Conservation (phyloP, 2,888 invertebrate species). For the Phengaris alcon region DNA sequence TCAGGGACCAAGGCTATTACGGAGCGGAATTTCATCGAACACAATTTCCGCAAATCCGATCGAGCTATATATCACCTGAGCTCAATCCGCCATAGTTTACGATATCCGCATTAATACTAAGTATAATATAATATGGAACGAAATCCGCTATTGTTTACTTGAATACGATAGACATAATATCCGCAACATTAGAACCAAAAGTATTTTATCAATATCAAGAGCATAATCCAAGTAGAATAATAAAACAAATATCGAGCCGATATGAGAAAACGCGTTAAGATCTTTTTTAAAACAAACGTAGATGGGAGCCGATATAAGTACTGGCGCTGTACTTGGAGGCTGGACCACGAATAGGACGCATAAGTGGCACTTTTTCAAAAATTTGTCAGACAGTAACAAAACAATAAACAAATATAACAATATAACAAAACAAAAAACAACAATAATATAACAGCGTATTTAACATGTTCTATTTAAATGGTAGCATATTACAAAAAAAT, state of each 20-base stretch:
- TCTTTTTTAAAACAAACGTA: background rate
- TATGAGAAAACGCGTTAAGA: background rate
- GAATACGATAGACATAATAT: no score
- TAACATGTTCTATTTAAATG: background rate
- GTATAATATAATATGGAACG: no score
- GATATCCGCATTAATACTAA: background rate
- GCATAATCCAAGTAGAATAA: no score
- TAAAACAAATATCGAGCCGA: background rate
- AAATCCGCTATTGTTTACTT: no score
- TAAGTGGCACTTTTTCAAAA: background rate
- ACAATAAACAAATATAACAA: no score
- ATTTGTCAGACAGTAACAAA: no score
- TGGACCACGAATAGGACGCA: no score
- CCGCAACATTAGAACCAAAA: no score
- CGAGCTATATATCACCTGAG: conserved; percentile 12
- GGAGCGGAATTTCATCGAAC: conserved; percentile 63
- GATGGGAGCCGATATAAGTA: background rate
- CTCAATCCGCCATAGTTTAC: background rate
- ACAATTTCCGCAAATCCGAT: conserved; percentile 58
- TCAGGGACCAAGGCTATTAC: conserved; percentile 71
- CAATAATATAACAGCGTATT: no score
- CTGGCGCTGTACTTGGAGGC: no score
- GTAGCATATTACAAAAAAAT: background rate
- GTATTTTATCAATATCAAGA: no score
- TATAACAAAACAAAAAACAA: no score